Conservation (phyloP, 2,113 vertebrate genomes). For the Bos javanicus region DNA sequence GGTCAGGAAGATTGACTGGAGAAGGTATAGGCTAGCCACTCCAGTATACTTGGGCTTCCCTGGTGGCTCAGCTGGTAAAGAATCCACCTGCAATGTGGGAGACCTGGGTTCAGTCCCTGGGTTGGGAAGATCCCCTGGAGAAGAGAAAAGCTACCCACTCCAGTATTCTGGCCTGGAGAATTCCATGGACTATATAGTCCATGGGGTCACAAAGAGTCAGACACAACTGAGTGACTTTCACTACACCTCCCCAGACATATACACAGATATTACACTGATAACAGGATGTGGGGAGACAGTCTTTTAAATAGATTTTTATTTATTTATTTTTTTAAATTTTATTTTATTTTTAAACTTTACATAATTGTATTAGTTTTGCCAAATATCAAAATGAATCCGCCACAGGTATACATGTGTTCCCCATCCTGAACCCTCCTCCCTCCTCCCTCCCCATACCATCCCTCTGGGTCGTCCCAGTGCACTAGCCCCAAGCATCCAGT, state of each 20-base stretch:
- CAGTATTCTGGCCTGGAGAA: neutral
- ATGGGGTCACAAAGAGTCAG: neutral
- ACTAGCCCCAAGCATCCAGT: too few relatives aligned
- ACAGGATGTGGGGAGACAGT: neutral
- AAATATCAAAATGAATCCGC: too few relatives aligned
- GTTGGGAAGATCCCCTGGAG: neutral
- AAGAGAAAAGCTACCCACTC: neutral
- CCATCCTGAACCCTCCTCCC: too few relatives aligned
- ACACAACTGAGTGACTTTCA: neutral
- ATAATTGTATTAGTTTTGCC: too few relatives aligned
- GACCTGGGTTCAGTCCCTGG: neutral
- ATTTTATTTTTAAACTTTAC: too few relatives aligned
- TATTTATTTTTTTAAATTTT: too few relatives aligned
- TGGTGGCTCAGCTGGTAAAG: neutral
- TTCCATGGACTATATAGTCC: neutral
- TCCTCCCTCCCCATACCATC: too few relatives aligned
- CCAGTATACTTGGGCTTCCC: neutral
- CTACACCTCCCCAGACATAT: neutral
- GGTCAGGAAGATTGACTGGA: neutral
- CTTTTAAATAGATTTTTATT: constrained; percentile 26
- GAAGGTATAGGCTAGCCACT: neutral
- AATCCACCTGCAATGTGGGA: neutral
- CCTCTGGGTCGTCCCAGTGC: too few relatives aligned
- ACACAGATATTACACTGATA: neutral
- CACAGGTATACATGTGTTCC: too few relatives aligned